Base-by-base conservation (phyloP, 2,113 vertebrate species). In the Motacilla tschutschensis region DNA sequence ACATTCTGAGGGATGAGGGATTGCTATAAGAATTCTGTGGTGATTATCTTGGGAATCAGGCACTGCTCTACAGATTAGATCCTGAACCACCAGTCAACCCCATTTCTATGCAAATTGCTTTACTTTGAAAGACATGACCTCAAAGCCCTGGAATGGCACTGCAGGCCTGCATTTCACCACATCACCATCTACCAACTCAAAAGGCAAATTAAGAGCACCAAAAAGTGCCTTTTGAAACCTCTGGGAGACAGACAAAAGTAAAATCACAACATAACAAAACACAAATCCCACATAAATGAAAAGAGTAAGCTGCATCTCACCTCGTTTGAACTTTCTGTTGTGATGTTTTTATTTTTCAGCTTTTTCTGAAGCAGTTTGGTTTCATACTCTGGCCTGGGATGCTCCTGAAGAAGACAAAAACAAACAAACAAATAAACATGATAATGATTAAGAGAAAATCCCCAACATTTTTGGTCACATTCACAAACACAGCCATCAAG, bases 351-450 rank as follows among this genome's bases (percentile, higher is more conserved):
- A 94, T 71, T 98, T 98, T 94, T 98, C 95, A 98, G 95, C 82
- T 96, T 97, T 92, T 99, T 99, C 96, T 99, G 97, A 17, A 98
- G 97, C 18, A 99, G 96, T 93, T 97, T 97, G 31, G 96, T 98
- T 96, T 99, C 99, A 35, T 99, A 99, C 86, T 98, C 98, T 40
- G 99, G 98, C 79, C 99, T 97, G 36, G 98, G 98, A 77, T 99
- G 98, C 85, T 99, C 98, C 99, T 99, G 91, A 84, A 87, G 83
- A 40, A 31, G 26, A 85, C 5, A 51, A 87, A 51, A 59, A 5
- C 13, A 40, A 54, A 36, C 2, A 73, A 70, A 33, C 1, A 79
- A 29, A 16, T 8, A 12, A 57, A 57, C 4, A 6, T 54, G 29
- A 31, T 40, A 44, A 47, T 14, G 4, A 60, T 83, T 58, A 82